Base-by-base conservation (phyloP, 2,797 vertebrate species). In the Taeniopygia guttata region DNA sequence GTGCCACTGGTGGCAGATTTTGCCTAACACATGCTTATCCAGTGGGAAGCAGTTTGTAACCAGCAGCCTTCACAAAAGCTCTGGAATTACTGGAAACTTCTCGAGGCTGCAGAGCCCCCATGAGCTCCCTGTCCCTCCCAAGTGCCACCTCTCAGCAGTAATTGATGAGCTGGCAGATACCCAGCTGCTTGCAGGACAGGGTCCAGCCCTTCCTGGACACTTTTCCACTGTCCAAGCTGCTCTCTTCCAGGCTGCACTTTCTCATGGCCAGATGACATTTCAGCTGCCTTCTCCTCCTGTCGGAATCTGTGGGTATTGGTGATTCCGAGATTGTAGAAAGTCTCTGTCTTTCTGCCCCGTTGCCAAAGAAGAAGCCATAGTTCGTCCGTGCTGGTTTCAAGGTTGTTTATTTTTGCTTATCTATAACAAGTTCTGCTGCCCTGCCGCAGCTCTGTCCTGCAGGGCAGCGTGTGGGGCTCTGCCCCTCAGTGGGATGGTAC, bases 71-170 rank as follows among this genome's bases (percentile, higher is more conserved):
- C 48, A 45, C 34, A 68, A 55, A 78, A 89, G 30, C 48, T 67
- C 34, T 16, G 38, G 67, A 86, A 66, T 56, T 13, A 27, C 51
- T 26, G 48, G 46, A 30, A 66, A 40, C 8, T 43, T 54, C 4
- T 79, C 56, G 2, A 1, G 46, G 67, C 51, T 54, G 38, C n/a
- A 30, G 6, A 59, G 52, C 12, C 46, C 30, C 69, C 1, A 0
- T 26, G 34, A 81, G 38, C 43, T 29, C 40, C 45, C 54, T 48
- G 70, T 60, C 63, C 46, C 63, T 68, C 77, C 49, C 26, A 72
- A 20, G 54, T 10, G 64, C 23, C 49, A 90, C 32, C 60, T 86
- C 69, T 52, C 54, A 75, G 81, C 68, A 80, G 21, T 25, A 63
- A 74, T 15, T 69, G 36, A 43, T 38, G 60, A 90, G 49, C 56